Base-by-base conservation (phyloP, 2,797 vertebrate genomes). In the Percopsis omiscomaycus region DNA sequence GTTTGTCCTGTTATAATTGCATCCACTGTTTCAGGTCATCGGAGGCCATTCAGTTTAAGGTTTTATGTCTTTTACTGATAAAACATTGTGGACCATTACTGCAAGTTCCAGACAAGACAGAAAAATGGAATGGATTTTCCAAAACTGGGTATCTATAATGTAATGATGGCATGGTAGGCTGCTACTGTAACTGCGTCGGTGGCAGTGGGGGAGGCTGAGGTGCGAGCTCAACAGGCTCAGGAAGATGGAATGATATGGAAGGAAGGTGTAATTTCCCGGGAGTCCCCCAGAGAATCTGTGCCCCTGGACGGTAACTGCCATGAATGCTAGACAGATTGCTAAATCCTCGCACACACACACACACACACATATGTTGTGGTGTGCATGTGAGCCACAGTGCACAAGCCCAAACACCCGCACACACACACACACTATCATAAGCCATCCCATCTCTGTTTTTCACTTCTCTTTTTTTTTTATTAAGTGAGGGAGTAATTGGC, bases 41-140 rank as follows among this genome's bases (percentile, higher is more conserved):
- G 66, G 81, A 82, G 78, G 84, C 79, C 76, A 73, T 73, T 14
- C 58, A 83, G 78, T 74, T 71, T 65, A 61, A 66, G 68, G 51
- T 67, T 65, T 77, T 83, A 88, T 78, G 82, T 71, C 83, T 72
- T 55, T 84, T 77, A 79, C 63, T 70, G 84, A 74, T 80, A 82
- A 78, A 86, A 82, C 75, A 69, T 73, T 67, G 77, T 58, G 84
- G 78, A 78, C 83, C 78, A 88, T 88, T 89, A 86, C 71, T 37
- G 73, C 56, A 69, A 83, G 73, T 82, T 78, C 66, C 65, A 77
- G 73, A 81, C 78, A 84, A 68, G 78, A 82, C 66, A 80, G 83
- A 89, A 75, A 86, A 87, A 90, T 80, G 69, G 81, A 89, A 89
- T 87, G 70, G 74, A 84, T 82, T 89, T 82, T 84, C 69, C 81